Evolutionary conservation across 2,888 invertebrate genomes (phyloP).

Genomic region (Rhagonycha lutea): DNA sequence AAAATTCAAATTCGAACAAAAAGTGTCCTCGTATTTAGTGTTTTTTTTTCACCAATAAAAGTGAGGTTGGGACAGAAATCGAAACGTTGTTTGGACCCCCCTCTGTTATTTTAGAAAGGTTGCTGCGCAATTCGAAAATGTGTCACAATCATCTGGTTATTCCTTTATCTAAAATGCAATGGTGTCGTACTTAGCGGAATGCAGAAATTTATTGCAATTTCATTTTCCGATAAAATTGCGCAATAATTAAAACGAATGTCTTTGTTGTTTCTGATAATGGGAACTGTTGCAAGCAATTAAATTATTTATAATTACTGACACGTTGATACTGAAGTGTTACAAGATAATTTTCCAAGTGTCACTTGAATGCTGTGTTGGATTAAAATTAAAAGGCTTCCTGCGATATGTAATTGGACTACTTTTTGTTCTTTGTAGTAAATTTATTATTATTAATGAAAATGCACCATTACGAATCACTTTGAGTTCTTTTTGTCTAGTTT

Average conservation of each 20-base stretch:
- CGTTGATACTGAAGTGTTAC: neutral
- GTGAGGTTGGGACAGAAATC: no score
- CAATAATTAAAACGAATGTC: slow-evolving; percentile 22
- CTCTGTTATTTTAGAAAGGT: neutral
- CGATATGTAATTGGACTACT: no score
- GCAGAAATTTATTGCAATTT: slow-evolving; percentile 20
- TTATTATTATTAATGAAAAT: no score
- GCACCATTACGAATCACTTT: no score
- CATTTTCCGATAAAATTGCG: slow-evolving; percentile 18
- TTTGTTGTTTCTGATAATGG: slow-evolving; percentile 19
- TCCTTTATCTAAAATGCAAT: neutral
- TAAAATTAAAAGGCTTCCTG: neutral
- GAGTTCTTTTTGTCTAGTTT: no score
- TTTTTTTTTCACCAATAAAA: neutral
- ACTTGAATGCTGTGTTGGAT: neutral
- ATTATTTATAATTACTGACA: neutral
- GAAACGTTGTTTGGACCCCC: no score
- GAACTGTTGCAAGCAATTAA: slow-evolving; percentile 12
- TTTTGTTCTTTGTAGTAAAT: no score
- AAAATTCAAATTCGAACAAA: neutral
- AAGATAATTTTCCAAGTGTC: neutral
- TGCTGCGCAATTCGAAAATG: neutral
- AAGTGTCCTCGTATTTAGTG: neutral
- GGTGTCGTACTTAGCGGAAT: slow-evolving; percentile 15
- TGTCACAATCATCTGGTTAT: neutral